Evolutionary conservation across 2,797 vertebrate species (phyloP).

Genomic region (Hyperoplus immaculatus): DNA sequence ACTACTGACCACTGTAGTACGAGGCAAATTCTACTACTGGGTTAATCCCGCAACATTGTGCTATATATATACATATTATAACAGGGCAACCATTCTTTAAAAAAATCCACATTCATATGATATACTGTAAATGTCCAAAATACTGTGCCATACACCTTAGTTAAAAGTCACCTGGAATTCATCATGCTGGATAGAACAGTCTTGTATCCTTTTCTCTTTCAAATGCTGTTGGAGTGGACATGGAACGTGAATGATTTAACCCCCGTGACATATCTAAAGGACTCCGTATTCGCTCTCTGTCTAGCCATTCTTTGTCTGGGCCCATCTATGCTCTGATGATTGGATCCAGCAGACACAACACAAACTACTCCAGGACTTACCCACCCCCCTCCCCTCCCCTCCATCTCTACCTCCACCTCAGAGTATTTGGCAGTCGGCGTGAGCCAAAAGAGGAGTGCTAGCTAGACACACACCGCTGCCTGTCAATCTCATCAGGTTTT

Average conservation of each 20-base stretch:
- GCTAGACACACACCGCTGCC: slow-evolving; percentile 34
- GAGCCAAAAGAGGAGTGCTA: slow-evolving; percentile 40
- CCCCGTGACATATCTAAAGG: slow-evolving; percentile 9
- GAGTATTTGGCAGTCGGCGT: slow-evolving; percentile 50
- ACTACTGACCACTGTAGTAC: not conserved
- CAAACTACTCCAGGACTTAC: slow-evolving; percentile 35
- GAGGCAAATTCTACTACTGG: slow-evolving; percentile 7
- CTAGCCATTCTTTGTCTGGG: slow-evolving; percentile 38
- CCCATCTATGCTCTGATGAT: slow-evolving; percentile 39
- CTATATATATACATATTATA: not conserved
- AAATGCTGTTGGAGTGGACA: slow-evolving; percentile 16
- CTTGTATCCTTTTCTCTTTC: not conserved
- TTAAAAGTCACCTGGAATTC: not conserved
- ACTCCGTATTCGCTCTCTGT: slow-evolving; percentile 30
- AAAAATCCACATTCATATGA: not conserved
- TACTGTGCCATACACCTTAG: not conserved
- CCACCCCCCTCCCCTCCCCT: slow-evolving; percentile 22
- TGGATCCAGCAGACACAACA: slow-evolving; percentile 54
- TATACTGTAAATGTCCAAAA: not conserved
- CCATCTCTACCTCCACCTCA: slow-evolving; percentile 38
- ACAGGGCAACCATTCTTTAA: not conserved
- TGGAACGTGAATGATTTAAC: slow-evolving; percentile 19
- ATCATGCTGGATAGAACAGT: not conserved
- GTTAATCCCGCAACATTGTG: not conserved
- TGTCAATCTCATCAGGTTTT: slow-evolving; percentile 70